These are phyloP conservation scores for Threskiornis aethiopicus DNA, from an alignment of 2,797 vertebrate genomes.

Conservation along the genomic window DNA sequence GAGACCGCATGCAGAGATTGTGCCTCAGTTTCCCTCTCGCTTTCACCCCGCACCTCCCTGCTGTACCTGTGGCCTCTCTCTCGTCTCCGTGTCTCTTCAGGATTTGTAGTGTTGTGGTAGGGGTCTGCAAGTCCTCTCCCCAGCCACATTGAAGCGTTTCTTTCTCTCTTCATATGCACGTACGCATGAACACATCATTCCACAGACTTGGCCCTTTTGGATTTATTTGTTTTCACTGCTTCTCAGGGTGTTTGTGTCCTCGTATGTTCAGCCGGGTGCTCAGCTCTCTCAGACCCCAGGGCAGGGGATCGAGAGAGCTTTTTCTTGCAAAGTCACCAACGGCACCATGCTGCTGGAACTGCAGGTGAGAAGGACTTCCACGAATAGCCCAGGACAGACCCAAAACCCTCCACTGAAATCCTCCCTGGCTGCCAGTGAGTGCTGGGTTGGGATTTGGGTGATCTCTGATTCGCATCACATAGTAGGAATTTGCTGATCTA, in stretches of 20 bases:
- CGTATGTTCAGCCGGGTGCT: background rate
- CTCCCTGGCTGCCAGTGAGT: background rate
- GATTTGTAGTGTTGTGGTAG: background rate
- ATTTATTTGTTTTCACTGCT: background rate
- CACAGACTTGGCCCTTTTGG: background rate
- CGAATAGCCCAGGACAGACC: background rate
- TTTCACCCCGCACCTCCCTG: background rate
- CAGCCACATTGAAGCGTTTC: background rate
- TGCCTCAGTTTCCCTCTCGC: background rate
- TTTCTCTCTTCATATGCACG: background rate
- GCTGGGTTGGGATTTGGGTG: background rate
- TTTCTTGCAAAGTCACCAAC: background rate
- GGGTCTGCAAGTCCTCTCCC: background rate
- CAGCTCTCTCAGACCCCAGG: background rate
- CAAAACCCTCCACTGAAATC: background rate
- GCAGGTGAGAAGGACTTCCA: background rate
- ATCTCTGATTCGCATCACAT: background rate
- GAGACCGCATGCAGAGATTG: background rate
- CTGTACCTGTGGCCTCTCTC: background rate
- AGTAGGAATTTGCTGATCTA: background rate
- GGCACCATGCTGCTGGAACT: background rate
- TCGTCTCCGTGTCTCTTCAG: background rate
- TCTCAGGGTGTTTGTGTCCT: background rate
- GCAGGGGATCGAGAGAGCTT: background rate
- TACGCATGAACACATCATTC: fast-evolving